Evolutionary conservation across 1,140 invertebrate genomes (phyloP), one percentile per base, ranked within the genome.

Genomic region (Orchestia grillus): DNA sequence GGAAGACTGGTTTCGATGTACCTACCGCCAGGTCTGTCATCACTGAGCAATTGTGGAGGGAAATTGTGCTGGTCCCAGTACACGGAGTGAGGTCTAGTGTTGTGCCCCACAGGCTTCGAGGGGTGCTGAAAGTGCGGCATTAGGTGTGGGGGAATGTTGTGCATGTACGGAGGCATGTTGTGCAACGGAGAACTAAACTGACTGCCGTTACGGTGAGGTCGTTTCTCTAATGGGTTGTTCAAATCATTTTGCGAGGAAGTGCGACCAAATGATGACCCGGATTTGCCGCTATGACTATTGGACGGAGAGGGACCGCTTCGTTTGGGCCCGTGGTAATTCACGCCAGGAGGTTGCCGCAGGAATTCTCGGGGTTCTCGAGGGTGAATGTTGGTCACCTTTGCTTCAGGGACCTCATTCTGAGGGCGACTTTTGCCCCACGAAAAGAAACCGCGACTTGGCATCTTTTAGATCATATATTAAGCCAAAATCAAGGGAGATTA

Each of bases 31-130:
- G 92, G 92, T 94, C 92, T 94, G 92, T 94, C 92, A 47, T 94
- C 92, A 40, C 40, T 94, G 44, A 94, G 44, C 44, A 94, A 47
- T 6, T 94, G 92, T 16, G 92, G 92, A 94, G 92, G 92, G 92
- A 94, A 94, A 47, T 94, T 94, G 44, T 94, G 92, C 36, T 94
- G 92, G 92, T 94, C 92, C 92, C 92, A 94, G 92, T 94, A 94
- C 43, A 94, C 92, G 0, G 92, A 94, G 92, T 94, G 92, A 44
- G 92, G 92, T 47, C 92, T 11, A n/a, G 92, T 94, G 92, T 94
- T 94, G 92, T 94, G 92, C 15, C 88, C 88, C 16, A 90, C 88
- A 28, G 41, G 8, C 6, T 44, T 45, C 6, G 43, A 19, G 19
- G 44, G 92, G 41, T 91, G 88, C 44, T 94, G 92, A 36, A 94